Evolutionary conservation across 2,888 invertebrate genomes (phyloP), one percentile per base, ranked within the genome.

Genomic region (Deilephila porcellus): DNA sequence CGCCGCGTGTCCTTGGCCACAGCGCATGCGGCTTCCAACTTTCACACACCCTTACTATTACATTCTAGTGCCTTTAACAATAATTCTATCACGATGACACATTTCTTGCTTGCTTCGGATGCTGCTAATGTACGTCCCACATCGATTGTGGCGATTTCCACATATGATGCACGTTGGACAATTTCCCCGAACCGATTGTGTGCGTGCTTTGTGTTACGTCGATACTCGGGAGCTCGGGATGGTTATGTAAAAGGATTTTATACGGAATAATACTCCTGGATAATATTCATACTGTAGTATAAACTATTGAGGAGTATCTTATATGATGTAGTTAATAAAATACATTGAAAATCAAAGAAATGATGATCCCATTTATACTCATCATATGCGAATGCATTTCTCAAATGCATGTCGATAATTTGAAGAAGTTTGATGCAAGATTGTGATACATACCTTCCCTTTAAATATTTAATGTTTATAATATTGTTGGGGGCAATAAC

Each of bases 1-100:
- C 91, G 90, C 88, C 85, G 86, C 86, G 87, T 91, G 93, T 86
- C 94, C 93, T 93, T 93, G 93, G 88, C 76, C 78, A 77, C 75
- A 83, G 90, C 93, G 94, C 94, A 92, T 90, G 93, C 93, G 90
- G 86, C 81, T 81, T 76, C 74, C 81, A 79, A 86, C 81, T 81
- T 76, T 74, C 81, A 79, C 83, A 85, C 87, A 88, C 91, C 90
- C 91, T 89, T 89, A 90, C 92, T 88, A 90, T 84, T 85, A 87
- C 86, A 87, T 88, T 86, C 88, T 85, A 87, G 85, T 86, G 84
- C 84, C 85, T 88, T 82, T 83, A 86, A 88, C 87, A 87, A 87
- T 85, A 79, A 84, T 83, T 83, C 77, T 83, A 86, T 85, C 85
- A 82, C 83, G 79, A 86, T 85, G 86, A 86, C 83, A 88, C 85